These are phyloP conservation scores for Ficedula albicollis DNA, from an alignment of 2,797 vertebrate species.

Conservation along the genomic window DNA sequence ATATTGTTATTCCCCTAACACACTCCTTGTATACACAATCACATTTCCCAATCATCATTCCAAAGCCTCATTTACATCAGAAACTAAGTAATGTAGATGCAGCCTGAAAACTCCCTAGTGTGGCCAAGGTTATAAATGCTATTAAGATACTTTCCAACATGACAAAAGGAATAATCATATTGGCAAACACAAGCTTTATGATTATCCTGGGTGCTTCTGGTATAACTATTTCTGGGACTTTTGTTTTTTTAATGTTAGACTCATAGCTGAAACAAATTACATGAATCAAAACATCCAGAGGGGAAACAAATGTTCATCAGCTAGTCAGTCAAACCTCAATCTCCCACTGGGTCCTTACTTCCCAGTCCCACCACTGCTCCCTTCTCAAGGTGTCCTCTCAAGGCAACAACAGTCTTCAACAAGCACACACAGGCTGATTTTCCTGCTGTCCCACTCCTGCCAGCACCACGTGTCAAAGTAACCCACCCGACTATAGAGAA, in stretches of 20 bases:
- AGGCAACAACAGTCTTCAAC: not conserved
- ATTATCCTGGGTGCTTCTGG: not conserved
- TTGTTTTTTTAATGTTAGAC: not conserved
- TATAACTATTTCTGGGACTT: not conserved
- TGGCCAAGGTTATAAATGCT: not conserved
- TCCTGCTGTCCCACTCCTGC: not conserved
- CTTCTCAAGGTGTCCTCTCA: not conserved
- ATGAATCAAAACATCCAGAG: not conserved
- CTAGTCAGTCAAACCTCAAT: not conserved
- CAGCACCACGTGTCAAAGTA: not conserved
- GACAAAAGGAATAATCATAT: slow-evolving; percentile 8
- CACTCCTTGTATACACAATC: not conserved
- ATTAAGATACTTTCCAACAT: slow-evolving; percentile 7
- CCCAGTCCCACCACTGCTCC: not conserved
- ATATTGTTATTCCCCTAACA: not conserved
- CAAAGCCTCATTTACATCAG: not conserved
- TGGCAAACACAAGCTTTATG: not conserved
- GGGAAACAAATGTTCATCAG: not conserved
- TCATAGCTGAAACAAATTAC: not conserved
- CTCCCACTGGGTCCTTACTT: not conserved
- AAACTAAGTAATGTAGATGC: not conserved
- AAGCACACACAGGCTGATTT: fast-evolving
- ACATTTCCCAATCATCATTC: not conserved
- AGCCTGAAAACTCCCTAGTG: not conserved
- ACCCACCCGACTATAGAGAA: not conserved